Conservation (phyloP, 2,888 invertebrate species). For the Apeira syringaria region DNA sequence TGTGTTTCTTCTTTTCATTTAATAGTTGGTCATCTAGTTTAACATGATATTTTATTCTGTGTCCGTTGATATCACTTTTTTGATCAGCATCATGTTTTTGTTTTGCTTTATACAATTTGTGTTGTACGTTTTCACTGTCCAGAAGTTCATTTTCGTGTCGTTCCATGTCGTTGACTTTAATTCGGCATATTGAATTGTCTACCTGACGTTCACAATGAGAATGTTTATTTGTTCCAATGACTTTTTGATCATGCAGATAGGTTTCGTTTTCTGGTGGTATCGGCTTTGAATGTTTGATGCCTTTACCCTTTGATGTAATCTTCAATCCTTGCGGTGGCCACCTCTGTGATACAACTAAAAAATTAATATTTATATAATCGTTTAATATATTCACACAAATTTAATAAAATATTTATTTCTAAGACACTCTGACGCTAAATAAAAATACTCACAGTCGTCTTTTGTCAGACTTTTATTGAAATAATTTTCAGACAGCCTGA, state of each 20-base stretch:
- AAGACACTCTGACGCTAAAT: neutral
- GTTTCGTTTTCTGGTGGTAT: neutral
- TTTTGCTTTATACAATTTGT: neutral
- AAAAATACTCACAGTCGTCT: constrained; percentile 30
- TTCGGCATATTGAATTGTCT: too few species aligned
- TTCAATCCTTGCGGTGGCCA: constrained; percentile 3
- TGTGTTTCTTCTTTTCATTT: neutral
- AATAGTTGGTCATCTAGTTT: neutral
- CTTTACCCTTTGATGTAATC: constrained; percentile 6
- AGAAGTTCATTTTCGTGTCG: too few species aligned
- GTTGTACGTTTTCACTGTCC: neutral
- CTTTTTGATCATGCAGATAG: neutral
- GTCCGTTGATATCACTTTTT: too few species aligned
- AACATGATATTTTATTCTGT: too few species aligned
- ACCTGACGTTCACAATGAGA: neutral
- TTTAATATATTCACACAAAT: too few species aligned
- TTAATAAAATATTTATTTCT: too few species aligned
- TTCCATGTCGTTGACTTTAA: too few species aligned
- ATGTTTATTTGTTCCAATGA: neutral
- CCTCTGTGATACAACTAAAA: constrained; percentile 1
- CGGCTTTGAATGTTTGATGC: neutral
- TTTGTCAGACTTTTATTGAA: constrained; percentile 16
- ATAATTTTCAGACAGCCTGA: constrained; percentile 39
- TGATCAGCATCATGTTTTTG: too few species aligned
- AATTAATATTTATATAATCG: neutral